A percentile compares a stretch with the other conserved stretches of the same genome.
These are phyloP conservation scores for Aptenodytes patagonicus DNA, from an alignment of 2,113 vertebrate species.

Conservation along the genomic window DNA sequence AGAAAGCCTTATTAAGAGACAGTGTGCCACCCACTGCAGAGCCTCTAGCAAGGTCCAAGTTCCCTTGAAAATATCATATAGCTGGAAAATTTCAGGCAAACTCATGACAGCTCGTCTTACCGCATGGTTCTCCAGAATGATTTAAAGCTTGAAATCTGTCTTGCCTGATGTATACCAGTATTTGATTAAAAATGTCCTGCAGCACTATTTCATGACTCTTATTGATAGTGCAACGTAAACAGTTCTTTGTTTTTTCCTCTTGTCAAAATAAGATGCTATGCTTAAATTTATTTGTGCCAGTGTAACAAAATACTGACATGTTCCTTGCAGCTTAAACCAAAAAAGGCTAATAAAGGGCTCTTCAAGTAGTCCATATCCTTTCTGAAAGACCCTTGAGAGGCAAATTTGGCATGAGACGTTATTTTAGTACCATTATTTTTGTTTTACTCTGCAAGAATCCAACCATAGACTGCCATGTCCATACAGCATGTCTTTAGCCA, in stretches of 20 bases:
- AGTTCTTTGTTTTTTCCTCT: background rate
- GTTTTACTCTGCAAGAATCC: background rate
- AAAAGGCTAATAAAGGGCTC: background rate
- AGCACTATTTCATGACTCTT: background rate
- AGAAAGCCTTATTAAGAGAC: background rate
- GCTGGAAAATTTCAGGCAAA: slow-evolving; percentile 56
- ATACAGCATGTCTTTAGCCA: accelerated
- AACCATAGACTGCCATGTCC: accelerated
- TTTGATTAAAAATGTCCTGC: background rate
- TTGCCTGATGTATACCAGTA: background rate
- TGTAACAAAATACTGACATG: background rate
- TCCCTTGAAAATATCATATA: slow-evolving; percentile 35
- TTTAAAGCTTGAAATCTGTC: slow-evolving; percentile 14
- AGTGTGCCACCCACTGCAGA: slow-evolving; percentile 36
- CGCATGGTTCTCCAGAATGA: background rate
- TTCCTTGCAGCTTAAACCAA: background rate
- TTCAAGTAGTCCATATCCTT: background rate
- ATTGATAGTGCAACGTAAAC: background rate
- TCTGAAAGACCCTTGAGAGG: background rate
- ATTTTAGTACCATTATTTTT: background rate
- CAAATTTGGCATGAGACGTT: background rate
- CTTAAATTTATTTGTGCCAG: background rate
- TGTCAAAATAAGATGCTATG: background rate
- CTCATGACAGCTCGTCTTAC: slow-evolving; percentile 15
- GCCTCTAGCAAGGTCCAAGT: slow-evolving; percentile 26